A percentile compares a stretch with the other conserved stretches of the same genome.
Conservation (phyloP, 2,113 vertebrate genomes). For the Mobula birostris region DNA sequence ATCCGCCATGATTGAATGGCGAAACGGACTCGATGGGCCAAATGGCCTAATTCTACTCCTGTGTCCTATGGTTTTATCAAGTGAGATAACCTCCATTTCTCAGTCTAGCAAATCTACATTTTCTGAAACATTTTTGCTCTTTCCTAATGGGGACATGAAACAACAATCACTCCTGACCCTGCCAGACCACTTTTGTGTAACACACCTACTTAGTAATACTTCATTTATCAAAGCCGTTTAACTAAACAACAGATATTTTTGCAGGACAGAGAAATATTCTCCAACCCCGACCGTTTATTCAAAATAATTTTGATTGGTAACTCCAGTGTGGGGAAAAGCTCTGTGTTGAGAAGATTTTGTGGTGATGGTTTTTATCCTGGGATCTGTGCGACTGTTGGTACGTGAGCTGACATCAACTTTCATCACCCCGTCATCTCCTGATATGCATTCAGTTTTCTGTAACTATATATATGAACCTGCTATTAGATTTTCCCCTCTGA, state of each 20-base stretch:
- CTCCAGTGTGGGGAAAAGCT: conserved; percentile 85
- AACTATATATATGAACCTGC: background rate
- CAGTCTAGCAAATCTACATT: background rate
- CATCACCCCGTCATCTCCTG: background rate
- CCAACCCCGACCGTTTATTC: conserved; percentile 70
- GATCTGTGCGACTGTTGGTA: conserved; percentile 80
- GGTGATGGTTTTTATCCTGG: conserved; percentile 66
- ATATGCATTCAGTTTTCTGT: background rate
- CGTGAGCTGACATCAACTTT: conserved; percentile 46
- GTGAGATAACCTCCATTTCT: too few relatives aligned
- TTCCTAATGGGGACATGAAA: background rate
- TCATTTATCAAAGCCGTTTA: background rate
- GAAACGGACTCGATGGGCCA: too few relatives aligned
- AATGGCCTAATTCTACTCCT: too few relatives aligned
- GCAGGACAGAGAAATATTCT: conserved; percentile 51
- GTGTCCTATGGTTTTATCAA: too few relatives aligned
- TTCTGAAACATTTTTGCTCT: background rate
- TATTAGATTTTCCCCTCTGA: background rate
- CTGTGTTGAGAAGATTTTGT: conserved; percentile 75
- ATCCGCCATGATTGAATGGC: too few relatives aligned
- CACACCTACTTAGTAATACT: background rate
- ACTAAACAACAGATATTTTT: conserved; percentile 40
- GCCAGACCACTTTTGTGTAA: background rate
- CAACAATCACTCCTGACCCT: background rate
- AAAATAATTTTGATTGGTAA: conserved; percentile 85